Evolutionary conservation across 2,888 invertebrate species (phyloP).

Genomic region (Tricholauxania praeusta): DNA sequence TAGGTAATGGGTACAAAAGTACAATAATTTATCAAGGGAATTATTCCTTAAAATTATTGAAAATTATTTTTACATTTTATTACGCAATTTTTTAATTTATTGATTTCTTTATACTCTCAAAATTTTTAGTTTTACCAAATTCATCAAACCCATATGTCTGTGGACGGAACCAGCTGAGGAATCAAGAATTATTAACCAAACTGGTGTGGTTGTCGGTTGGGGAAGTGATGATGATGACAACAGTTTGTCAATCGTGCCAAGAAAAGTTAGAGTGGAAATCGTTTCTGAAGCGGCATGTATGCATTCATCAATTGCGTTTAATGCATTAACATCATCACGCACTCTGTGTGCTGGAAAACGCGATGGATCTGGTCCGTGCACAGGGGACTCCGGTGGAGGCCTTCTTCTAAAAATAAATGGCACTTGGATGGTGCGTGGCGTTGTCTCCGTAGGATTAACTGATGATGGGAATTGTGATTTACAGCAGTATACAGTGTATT

Average conservation of each 20-base stretch:
- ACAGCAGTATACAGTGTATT: conserved; percentile 74
- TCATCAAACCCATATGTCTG: too few relatives aligned
- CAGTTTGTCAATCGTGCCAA: conserved; percentile 62
- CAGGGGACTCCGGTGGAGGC: conserved; percentile 74
- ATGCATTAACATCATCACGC: conserved; percentile 31
- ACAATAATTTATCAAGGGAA: too few relatives aligned
- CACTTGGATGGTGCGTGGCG: conserved; percentile 68
- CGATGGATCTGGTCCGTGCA: conserved; percentile 64
- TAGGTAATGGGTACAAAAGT: too few relatives aligned
- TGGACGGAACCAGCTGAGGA: too few relatives aligned
- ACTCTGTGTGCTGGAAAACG: too few relatives aligned
- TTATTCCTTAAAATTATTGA: too few relatives aligned
- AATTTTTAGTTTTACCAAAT: too few relatives aligned
- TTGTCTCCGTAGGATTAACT: conserved; percentile 68
- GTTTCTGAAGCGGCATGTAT: conserved; percentile 70
- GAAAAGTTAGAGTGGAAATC: conserved; percentile 68
- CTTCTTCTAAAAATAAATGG: conserved; percentile 68
- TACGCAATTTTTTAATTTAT: too few relatives aligned
- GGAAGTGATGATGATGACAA: conserved; percentile 58
- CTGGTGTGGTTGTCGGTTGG: conserved; percentile 61
- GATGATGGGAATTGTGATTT: conserved; percentile 71
- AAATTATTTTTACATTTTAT: too few relatives aligned
- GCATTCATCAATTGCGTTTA: conserved; percentile 63
- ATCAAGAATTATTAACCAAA: too few relatives aligned
- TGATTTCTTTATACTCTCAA: too few relatives aligned